These are phyloP conservation scores for Zoanthus sociatus DNA, from an alignment of 92 coral and sea anemone species.

Conservation along the genomic window DNA sequence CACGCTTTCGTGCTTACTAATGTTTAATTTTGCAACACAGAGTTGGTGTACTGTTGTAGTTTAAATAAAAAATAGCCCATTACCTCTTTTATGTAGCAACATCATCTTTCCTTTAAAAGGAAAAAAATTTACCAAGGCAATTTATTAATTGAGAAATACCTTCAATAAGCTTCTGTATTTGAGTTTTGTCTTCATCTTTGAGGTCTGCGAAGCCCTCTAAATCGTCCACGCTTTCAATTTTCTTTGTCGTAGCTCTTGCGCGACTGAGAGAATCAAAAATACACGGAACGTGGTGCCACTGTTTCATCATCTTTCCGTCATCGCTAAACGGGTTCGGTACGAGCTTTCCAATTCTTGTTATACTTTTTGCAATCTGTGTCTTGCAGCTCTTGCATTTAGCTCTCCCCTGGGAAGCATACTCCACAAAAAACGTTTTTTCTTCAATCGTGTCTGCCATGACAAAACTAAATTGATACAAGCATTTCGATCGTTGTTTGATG, in stretches of 20 bases:
- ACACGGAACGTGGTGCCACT: constrained; percentile 93
- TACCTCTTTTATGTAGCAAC: too few species aligned
- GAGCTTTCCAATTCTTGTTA: constrained; percentile 87
- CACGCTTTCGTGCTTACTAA: too few species aligned
- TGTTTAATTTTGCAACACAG: too few species aligned
- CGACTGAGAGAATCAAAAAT: constrained; percentile 86
- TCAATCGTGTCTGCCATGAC: constrained; percentile 70
- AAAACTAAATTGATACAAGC: constrained; percentile 23
- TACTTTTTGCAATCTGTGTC: constrained; percentile 87
- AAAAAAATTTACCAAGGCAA: not conserved
- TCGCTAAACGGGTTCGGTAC: constrained; percentile 93
- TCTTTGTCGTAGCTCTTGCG: constrained; percentile 90
- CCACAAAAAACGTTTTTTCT: constrained; percentile 86
- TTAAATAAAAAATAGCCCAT: too few species aligned
- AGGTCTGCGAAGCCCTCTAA: constrained; percentile 85
- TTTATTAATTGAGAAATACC: constrained; percentile 50
- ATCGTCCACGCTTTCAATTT: constrained; percentile 82
- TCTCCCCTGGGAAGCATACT: constrained; percentile 92
- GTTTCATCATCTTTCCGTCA: constrained; percentile 96
- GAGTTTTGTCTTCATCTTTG: constrained; percentile 77
- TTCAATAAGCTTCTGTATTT: constrained; percentile 73
- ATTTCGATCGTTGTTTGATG: constrained; percentile 3
- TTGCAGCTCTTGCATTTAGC: constrained; percentile 98
- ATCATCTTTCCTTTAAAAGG: too few species aligned
- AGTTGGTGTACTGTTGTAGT: too few species aligned